Percentiles rank a stretch among this genome's conserved stretches.
Evolutionary conservation across 2,888 invertebrate species (phyloP).

Genomic region (Microchrysa polita): DNA sequence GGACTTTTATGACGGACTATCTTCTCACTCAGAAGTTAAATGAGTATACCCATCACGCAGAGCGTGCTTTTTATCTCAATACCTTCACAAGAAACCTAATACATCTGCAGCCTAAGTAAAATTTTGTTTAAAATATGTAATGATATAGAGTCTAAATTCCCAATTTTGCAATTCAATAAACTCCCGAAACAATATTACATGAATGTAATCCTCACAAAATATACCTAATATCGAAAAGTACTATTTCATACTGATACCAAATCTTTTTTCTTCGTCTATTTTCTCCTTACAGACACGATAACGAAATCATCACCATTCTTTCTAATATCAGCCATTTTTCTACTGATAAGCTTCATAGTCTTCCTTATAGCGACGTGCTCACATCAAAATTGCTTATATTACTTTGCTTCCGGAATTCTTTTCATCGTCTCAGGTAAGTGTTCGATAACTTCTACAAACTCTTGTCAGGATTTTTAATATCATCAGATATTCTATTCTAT

Average conservation of each 20-base stretch:
- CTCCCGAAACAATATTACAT: too few species aligned
- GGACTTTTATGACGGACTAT: too few species aligned
- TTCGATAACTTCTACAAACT: not conserved
- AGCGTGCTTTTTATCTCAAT: too few species aligned
- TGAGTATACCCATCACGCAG: too few species aligned
- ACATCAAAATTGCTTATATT: slow-evolving; percentile 78
- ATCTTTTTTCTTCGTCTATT: not conserved
- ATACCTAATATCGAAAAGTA: not conserved
- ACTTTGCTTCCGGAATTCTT: slow-evolving; percentile 85
- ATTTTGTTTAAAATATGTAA: too few species aligned
- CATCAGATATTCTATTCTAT: not conserved
- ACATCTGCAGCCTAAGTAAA: too few species aligned
- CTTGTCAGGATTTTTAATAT: not conserved
- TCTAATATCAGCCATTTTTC: slow-evolving; percentile 78
- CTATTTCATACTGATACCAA: not conserved
- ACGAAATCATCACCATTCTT: slow-evolving; percentile 86
- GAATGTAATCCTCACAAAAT: too few species aligned
- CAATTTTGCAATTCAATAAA: too few species aligned
- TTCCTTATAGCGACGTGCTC: slow-evolving; percentile 84
- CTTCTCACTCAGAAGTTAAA: too few species aligned
- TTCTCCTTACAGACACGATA: slow-evolving; percentile 78
- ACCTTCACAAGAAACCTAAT: too few species aligned
- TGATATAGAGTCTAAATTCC: too few species aligned
- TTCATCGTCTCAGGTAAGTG: slow-evolving; percentile 87
- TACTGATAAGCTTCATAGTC: slow-evolving; percentile 81